Base-by-base conservation (phyloP, 2,113 vertebrate genomes). In the Ctenodactylus gundi region DNA sequence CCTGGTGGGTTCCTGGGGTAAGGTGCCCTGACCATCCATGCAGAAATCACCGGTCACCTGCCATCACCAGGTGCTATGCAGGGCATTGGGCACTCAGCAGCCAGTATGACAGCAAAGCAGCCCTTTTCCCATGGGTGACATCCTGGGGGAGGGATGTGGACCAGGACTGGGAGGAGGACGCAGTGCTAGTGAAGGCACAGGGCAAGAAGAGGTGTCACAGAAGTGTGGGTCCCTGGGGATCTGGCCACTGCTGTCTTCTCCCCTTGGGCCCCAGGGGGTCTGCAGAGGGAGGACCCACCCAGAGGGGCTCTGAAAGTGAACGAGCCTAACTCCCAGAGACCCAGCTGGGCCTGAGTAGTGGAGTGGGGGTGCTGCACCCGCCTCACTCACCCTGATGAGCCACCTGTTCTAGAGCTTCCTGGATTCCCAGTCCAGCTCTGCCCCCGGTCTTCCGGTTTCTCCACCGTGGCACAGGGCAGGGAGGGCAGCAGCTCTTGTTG, bases 11-110 rank as follows among this genome's bases (percentile, higher is more conserved):
- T 49, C 58, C 27, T 41, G 10, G 13, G 39, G 27, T 65, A 34
- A 39, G 44, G 7, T 1, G 13, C 31, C 36, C 27, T 6, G 27
- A 17, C 46, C 14, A 1, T 4, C 70, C 21, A 0, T 0, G 6
- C 0, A 7, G 7, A 7, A 7, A 10, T 18, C 7, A 13, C 1
- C 12, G 14, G 21, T 58, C 1, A 7, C 21, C 53, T 21, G 15
- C 41, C 23, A 29, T n/a, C 15, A 34, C 73, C 27, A 10, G 44
- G 58, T 49, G 11, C 64, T 3, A 8, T 18, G 11, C 7, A 1
- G 23, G 58, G 41, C 44, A 3, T 39, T 1, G 6, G 49, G n/a
- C 14, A n/a, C 7, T 6, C 44, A 14, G 55, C 64, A 85, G 41
- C 31, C 25, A 44, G 36, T 4, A 6, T 2, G 29, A 36, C 41